Base-by-base conservation (phyloP, 2,888 invertebrate genomes). In the Mythimna pallens region DNA sequence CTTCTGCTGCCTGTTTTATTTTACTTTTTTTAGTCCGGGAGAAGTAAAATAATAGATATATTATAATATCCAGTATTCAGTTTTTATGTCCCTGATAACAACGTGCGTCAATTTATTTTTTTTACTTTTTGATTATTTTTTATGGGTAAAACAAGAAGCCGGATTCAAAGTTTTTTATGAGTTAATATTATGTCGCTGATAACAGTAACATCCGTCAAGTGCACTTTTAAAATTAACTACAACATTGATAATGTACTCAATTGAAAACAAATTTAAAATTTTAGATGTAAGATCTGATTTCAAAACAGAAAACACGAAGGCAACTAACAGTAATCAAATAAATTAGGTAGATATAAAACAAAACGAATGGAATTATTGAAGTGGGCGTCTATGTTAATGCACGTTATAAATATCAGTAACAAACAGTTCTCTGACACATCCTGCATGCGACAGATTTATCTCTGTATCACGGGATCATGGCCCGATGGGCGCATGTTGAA, bases 381-480 rank as follows among this genome's bases (percentile, higher is more conserved):
- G 78, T 81, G 74, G 70, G 67, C 74, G 80, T 73, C 14, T 14
- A 65, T 54, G 43, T 54, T 54, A n/a, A 54, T 47, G 50, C 58
- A 69, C 25, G 36, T 57, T 47, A 68, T 78, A 62, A 62, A 69
- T 63, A 73, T 71, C 55, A 69, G 50, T 66, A 69, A 66, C 62
- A 57, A 73, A 65, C 50, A 52, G 66, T 34, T 65, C 63, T 62
- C 74, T 59, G 62, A 36, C 65, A 74, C 82, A 74, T 86, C 86
- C 82, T 78, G 65, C 14, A 17, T 34, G 43, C 52, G 70, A 76
- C 73, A 72, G 71, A 78, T 76, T 78, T 76, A 84, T 78, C 50
- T 62, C 66, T 70, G 50, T 65, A 78, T 78, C 64, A 61, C 59
- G 65, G 12, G 14, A n/a, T 20, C 25, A 57, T 65, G 40, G 61